phyloP scores from a whole-genome alignment of 2,888 invertebrate species.

The Andrena dorsata region DNA sequence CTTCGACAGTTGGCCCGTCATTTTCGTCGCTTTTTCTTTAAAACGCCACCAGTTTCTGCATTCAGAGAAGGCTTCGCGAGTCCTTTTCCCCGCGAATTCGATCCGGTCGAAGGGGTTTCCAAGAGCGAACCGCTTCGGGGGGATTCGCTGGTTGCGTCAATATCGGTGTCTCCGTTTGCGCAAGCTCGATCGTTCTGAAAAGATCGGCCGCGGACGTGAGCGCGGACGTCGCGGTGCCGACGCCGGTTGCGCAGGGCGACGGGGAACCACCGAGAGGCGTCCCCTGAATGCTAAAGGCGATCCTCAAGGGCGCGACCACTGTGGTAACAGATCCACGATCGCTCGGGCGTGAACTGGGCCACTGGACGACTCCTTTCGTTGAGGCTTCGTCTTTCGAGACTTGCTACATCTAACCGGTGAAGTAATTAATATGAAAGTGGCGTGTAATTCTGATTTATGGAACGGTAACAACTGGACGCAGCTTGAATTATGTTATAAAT shows the following conservation, averaged over 20 bases:
- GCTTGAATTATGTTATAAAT: constrained; percentile 52
- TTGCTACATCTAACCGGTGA: too few species aligned
- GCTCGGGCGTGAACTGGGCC: constrained; percentile 76
- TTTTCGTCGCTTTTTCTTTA: constrained; percentile 21
- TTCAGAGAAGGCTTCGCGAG: background rate
- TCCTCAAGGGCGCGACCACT: constrained; percentile 70
- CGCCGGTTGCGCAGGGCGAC: constrained; percentile 59
- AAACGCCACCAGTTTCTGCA: background rate
- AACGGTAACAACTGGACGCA: constrained; percentile 16
- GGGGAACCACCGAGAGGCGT: constrained; percentile 61
- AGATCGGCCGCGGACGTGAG: constrained; percentile 74
- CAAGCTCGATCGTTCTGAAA: constrained; percentile 80
- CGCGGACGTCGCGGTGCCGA: constrained; percentile 53
- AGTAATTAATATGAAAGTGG: too few species aligned
- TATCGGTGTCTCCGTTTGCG: constrained; percentile 69
- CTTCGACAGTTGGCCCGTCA: background rate
- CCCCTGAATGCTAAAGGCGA: constrained; percentile 77
- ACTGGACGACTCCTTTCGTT: constrained; percentile 46
- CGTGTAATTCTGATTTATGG: constrained; percentile 27
- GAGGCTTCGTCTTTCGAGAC: background rate
- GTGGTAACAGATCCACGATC: constrained; percentile 65
- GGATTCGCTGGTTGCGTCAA: constrained; percentile 65
- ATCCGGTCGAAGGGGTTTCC: constrained; percentile 26
- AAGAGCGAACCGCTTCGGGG: constrained; percentile 24
- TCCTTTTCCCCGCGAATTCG: constrained; percentile 39